These are phyloP conservation scores for Aethes cnicana DNA, from an alignment of 2,888 invertebrate species.

Conservation along the genomic window DNA sequence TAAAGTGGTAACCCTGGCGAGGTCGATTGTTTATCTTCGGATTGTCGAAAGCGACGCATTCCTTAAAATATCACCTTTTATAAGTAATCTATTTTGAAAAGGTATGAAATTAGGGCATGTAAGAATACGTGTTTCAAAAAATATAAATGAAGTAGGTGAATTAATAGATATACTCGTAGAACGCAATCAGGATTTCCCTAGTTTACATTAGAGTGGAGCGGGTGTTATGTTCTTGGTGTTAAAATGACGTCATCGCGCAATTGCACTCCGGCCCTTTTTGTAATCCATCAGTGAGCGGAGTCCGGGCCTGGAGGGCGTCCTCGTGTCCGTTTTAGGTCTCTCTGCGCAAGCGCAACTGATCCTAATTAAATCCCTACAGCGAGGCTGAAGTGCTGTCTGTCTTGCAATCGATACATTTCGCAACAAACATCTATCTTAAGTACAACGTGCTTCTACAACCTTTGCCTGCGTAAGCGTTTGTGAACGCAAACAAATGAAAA, in stretches of 20 bases:
- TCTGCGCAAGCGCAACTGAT: conserved; percentile 73
- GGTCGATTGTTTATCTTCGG: conserved; percentile 20
- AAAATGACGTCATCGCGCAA: conserved; percentile 56
- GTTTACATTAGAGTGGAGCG: no score
- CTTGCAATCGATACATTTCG: conserved; percentile 82
- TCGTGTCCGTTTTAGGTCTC: conserved; percentile 78
- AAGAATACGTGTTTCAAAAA: no score
- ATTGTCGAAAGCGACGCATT: conserved; percentile 13
- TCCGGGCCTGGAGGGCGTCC: conserved; percentile 68
- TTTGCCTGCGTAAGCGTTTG: conserved; percentile 8
- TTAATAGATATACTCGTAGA: no score
- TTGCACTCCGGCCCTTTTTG: conserved; percentile 64
- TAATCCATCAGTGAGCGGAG: conserved; percentile 72
- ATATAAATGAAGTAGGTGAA: no score
- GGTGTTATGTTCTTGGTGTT: neutral
- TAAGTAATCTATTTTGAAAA: no score
- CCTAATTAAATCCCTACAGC: conserved; percentile 81
- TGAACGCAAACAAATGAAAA: neutral
- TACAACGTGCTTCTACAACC: conserved; percentile 12
- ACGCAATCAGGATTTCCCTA: no score
- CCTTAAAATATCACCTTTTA: neutral
- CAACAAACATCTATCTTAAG: conserved; percentile 49
- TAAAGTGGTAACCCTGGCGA: conserved; percentile 21
- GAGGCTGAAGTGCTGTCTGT: conserved; percentile 79
- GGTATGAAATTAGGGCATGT: no score